Conservation (phyloP, 1,140 invertebrate species). For the Aplysia californica region DNA sequence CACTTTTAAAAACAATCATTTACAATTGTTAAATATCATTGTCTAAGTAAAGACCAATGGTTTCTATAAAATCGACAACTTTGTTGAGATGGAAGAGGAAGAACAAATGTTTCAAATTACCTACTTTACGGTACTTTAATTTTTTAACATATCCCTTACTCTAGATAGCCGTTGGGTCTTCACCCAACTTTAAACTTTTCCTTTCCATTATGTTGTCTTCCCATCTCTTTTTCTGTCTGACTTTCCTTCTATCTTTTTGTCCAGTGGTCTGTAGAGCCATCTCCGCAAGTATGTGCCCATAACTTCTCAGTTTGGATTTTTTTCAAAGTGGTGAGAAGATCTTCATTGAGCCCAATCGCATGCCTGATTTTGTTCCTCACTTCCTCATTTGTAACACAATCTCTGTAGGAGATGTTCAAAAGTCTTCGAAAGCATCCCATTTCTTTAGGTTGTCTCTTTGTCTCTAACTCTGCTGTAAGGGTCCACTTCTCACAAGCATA, state of each 20-base stretch:
- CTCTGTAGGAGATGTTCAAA: neutral
- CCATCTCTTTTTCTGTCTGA: neutral
- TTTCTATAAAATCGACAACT: no score
- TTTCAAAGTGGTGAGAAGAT: neutral
- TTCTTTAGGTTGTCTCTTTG: neutral
- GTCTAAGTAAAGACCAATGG: no score
- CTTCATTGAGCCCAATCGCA: neutral
- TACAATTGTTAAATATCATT: no score
- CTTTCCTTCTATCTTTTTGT: neutral
- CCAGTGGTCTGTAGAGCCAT: neutral
- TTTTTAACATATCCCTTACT: neutral
- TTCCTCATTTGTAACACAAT: neutral
- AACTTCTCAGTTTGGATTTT: neutral
- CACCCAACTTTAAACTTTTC: neutral
- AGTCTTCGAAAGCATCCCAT: neutral
- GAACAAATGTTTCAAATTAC: no score
- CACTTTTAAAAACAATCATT: no score
- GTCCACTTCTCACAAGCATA: no score
- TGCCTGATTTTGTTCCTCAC: neutral
- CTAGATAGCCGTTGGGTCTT: neutral
- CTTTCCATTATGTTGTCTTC: neutral
- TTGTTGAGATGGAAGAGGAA: no score
- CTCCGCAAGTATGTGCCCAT: neutral
- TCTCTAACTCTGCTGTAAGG: no score
- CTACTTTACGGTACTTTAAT: no score